phyloP scores from a whole-genome alignment of 2,113 vertebrate species.

The Aegithalos caudatus region DNA sequence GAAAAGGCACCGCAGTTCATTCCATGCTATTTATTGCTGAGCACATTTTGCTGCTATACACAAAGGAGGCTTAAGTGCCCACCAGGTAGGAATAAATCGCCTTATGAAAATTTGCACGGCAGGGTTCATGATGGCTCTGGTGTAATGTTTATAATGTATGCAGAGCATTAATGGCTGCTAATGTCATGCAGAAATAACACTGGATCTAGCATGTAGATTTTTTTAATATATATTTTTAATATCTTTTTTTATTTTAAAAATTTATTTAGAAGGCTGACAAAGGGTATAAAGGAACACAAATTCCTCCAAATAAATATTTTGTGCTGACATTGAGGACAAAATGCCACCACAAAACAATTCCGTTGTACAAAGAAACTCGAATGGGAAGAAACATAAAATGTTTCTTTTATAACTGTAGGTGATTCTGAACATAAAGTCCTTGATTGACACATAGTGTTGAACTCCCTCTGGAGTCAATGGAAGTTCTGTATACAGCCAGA shows the following conservation, averaged over 20 bases:
- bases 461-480: slow-evolving; percentile 32
- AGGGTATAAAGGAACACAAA: neutral
- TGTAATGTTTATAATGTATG: slow-evolving; percentile 71
- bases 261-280: neutral
- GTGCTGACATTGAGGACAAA: neutral
- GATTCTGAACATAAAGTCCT: neutral
- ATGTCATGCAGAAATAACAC: slow-evolving; percentile 66
- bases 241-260: neutral
- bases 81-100: slow-evolving; percentile 74
- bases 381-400: neutral
- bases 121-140: slow-evolving; percentile 57
- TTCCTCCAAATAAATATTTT: neutral
- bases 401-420: neutral
- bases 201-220: neutral
- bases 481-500: slow-evolving; percentile 27
- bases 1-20: neutral
- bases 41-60: slow-evolving; percentile 58
- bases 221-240: neutral
- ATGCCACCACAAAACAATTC: neutral
- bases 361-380: fast-evolving
- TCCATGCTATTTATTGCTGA: slow-evolving; percentile 59
- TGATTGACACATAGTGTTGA: neutral
- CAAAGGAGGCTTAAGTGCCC: slow-evolving; percentile 70
- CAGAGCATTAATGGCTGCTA: slow-evolving; percentile 55
- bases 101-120: slow-evolving; percentile 70